Evolutionary conservation across 37 sponge, comb jelly and placozoan species (phyloP).

Genomic region (Cliona cf. orientalis): DNA sequence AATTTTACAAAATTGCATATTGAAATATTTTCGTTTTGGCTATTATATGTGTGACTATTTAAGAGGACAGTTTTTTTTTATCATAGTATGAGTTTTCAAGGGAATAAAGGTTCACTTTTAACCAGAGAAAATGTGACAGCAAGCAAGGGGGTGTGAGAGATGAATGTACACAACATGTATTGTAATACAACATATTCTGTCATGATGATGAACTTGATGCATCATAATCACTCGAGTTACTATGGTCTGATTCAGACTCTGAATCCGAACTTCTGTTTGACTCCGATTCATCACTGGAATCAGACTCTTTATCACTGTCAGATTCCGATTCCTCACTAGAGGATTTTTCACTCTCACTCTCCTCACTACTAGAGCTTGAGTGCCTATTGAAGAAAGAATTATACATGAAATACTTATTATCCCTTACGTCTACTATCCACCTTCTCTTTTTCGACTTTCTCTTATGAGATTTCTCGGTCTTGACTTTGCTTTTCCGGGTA

Average conservation of each 20-base stretch:
- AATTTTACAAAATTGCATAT: no score
- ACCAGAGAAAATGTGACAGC: not conserved
- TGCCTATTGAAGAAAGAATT: slow-evolving; percentile 3
- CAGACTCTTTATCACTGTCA: not conserved
- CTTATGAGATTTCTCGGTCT: not conserved
- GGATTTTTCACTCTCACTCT: not conserved
- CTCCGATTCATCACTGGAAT: not conserved
- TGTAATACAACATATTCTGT: not conserved
- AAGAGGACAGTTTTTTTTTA: not conserved
- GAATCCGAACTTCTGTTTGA: not conserved
- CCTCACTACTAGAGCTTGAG: slow-evolving; percentile 8
- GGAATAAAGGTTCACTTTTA: not conserved
- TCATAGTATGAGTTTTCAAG: not conserved
- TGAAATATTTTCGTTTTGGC: no score
- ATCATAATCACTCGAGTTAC: slow-evolving; percentile 3
- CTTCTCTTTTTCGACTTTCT: not conserved
- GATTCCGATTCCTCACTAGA: not conserved
- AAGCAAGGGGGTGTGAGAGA: not conserved
- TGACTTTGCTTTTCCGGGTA: not conserved
- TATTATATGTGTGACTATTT: no score
- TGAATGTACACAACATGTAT: not conserved
- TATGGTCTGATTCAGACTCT: not conserved
- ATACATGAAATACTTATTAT: not conserved
- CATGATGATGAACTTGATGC: not conserved
- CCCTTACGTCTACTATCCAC: no score